These are phyloP conservation scores for Turdus rufiventris DNA, from an alignment of 2,113 vertebrate genomes.

Conservation along the genomic window DNA sequence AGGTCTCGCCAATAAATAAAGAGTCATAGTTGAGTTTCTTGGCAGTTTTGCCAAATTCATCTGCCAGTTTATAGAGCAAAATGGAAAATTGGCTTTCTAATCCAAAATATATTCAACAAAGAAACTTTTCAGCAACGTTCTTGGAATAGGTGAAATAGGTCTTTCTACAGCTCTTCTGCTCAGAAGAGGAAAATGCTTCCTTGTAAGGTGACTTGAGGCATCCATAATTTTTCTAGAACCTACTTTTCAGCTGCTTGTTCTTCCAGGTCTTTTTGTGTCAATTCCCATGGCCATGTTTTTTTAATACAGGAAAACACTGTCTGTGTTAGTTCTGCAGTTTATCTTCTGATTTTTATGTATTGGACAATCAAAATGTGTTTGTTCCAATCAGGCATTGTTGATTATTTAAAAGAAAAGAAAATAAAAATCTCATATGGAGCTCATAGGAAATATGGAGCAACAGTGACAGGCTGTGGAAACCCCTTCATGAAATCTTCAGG, in stretches of 20 bases:
- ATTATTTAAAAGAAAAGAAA: not conserved
- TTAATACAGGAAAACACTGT: not conserved
- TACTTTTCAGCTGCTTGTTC: not conserved
- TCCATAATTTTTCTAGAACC: not conserved
- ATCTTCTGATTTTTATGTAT: not conserved
- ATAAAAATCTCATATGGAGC: not conserved
- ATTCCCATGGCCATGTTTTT: not conserved
- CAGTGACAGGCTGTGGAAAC: not conserved
- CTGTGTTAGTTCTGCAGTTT: not conserved
- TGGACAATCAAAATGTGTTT: not conserved
- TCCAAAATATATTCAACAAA: not conserved
- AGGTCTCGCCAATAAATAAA: rapidly evolving
- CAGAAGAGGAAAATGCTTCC: not conserved
- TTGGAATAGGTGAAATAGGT: not conserved
- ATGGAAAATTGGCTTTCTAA: not conserved
- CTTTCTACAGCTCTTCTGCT: not conserved
- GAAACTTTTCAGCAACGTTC: not conserved
- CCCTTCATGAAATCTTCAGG: not conserved
- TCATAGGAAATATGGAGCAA: not conserved
- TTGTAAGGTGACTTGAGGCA: not conserved
- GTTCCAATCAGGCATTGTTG: not conserved
- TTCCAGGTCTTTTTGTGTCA: not conserved
- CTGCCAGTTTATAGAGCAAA: not conserved
- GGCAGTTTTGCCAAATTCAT: not conserved
- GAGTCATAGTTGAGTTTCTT: not conserved